Percentiles rank a stretch among this genome's conserved stretches.
Conservation (phyloP, 2,888 invertebrate species). For the Metopia argyrocephala region DNA sequence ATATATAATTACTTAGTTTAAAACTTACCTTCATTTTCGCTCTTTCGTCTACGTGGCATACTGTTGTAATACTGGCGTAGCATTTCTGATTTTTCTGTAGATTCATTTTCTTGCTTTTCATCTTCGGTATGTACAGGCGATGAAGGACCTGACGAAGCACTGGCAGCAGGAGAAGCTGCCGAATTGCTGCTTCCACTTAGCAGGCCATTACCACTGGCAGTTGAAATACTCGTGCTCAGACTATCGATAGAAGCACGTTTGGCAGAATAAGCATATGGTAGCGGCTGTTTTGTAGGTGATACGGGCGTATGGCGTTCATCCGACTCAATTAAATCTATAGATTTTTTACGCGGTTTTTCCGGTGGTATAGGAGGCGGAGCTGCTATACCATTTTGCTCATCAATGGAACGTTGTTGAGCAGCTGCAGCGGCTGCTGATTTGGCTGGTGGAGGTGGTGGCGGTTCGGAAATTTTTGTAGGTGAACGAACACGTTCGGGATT, state of each 20-base stretch:
- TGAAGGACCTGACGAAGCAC: conserved; percentile 78
- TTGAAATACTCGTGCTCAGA: conserved; percentile 66
- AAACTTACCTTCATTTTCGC: conserved; percentile 76
- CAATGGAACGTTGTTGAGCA: conserved; percentile 72
- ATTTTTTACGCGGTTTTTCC: conserved; percentile 76
- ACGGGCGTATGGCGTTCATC: conserved; percentile 67
- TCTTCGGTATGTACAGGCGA: conserved; percentile 79
- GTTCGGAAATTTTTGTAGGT: conserved; percentile 74
- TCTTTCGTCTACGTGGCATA: conserved; percentile 72
- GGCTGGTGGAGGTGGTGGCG: conserved; percentile 75
- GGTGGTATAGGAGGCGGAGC: conserved; percentile 72
- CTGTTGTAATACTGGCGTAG: conserved; percentile 70
- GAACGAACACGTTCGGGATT: conserved; percentile 75
- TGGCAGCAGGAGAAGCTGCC: conserved; percentile 75
- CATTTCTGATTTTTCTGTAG: conserved; percentile 80
- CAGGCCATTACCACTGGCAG: conserved; percentile 55
- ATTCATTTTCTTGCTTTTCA: conserved; percentile 81
- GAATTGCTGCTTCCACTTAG: conserved; percentile 71
- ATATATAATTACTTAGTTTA: too few species aligned
- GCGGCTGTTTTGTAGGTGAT: conserved; percentile 66
- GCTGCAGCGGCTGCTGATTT: conserved; percentile 74
- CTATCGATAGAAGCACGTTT: conserved; percentile 75
- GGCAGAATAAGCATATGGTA: conserved; percentile 64
- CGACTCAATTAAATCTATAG: conserved; percentile 76
- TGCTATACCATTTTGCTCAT: conserved; percentile 70